Evolutionary conservation across 2,888 invertebrate genomes (phyloP).

Genomic region (Amiota mariae): DNA sequence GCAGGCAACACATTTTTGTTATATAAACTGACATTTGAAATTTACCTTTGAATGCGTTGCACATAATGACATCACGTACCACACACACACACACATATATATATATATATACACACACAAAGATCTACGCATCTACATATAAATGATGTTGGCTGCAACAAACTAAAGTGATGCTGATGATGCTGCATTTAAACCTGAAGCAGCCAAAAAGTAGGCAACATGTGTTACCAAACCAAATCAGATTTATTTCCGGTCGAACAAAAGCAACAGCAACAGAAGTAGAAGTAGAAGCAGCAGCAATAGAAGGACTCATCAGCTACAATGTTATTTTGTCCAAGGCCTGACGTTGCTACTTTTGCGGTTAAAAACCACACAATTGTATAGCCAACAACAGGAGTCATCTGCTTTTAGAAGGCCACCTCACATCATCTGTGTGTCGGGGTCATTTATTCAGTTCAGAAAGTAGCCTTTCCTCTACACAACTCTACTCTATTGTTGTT

Average conservation of each 20-base stretch:
- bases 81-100: conserved; percentile 52
- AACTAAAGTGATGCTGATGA: conserved; percentile 33
- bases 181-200: not conserved
- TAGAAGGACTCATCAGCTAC: not conserved
- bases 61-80: conserved; percentile 66
- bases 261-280: conserved; percentile 38
- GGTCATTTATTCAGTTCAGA: conserved; percentile 18
- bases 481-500: not conserved
- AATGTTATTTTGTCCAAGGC: not conserved
- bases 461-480: not conserved
- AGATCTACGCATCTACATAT: no score
- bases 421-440: conserved; percentile 8
- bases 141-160: no score
- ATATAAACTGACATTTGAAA: conserved; percentile 66
- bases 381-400: conserved; percentile 59
- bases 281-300: conserved; percentile 42
- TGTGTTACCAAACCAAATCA: conserved; percentile 18
- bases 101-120: no score
- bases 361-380: conserved; percentile 61
- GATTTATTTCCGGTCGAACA: conserved; percentile 18
- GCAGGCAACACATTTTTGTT: conserved; percentile 37
- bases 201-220: conserved; percentile 23
- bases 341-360: conserved; percentile 56
- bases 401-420: conserved; percentile 24
- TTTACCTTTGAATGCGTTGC: conserved; percentile 59